Base-by-base conservation (phyloP, 2,888 invertebrate species). In the Sinotaia quadrata region DNA sequence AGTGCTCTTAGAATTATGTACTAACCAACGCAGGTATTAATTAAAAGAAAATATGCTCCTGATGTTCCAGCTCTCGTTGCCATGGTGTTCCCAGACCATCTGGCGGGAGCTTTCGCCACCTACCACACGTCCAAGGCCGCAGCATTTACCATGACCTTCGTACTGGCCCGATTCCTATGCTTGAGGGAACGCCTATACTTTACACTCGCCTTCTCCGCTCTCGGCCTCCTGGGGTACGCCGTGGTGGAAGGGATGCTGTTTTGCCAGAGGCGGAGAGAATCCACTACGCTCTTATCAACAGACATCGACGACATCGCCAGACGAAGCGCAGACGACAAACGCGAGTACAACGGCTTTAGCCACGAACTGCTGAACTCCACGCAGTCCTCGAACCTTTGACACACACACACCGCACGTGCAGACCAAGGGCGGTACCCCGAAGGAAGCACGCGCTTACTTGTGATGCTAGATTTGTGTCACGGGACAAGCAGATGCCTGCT, bases 121-220 rank as follows among this genome's bases (percentile, higher is more conserved):
- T 80, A 81, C 58, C 81, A 81, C 49, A 79, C 79, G 1, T 79
- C 78, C 75, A 82, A 80, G 67, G 78, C 79, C 27, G 60, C 75
- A 0, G 78, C 81, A 4, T 81, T 80, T 61, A 79, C 81, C 12
- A 58, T 81, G 36, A 79, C 79, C 18, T 80, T 82, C 51, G 76
- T 76, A 18, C 74, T 76, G 44, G 78, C 81, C 24, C 75, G 65
- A 31, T 79, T 79, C 59, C 68, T 81, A 31, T 83, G 83, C 59
- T 77, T 79, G 21, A 58, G 71, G 10, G 72, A 71, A 10, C 77
- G 80, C 36, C 77, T 83, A 15, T 68, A 78, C n/a, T 49, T 80
- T 4, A 76, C 75, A 15, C 69, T 79, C 8, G 44, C 57, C 15
- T 37, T 81, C 29, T 76, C 78, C 0, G 54, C 65, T 12, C 58